These are phyloP conservation scores for Myotis planiceps DNA, from an alignment of 2,797 vertebrate species.

Conservation along the genomic window DNA sequence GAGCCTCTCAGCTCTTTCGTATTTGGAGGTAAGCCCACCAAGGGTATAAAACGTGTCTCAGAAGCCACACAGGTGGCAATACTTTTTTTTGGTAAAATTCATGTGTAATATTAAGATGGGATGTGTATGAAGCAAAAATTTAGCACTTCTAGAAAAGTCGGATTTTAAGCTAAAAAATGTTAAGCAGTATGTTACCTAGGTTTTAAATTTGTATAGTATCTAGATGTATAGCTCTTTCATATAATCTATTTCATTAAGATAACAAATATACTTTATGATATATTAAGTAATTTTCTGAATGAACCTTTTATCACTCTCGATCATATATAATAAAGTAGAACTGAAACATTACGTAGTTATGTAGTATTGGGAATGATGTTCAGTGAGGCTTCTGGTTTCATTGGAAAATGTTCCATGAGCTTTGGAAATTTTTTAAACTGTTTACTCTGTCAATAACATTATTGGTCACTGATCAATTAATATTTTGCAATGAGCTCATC, in stretches of 20 bases:
- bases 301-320: background rate
- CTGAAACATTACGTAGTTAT: background rate
- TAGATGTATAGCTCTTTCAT: background rate
- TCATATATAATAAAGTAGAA: background rate
- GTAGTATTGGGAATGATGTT: background rate
- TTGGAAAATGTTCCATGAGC: background rate
- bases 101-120: background rate
- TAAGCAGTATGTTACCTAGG: background rate
- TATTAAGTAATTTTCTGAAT: background rate
- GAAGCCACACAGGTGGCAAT: background rate
- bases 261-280: background rate
- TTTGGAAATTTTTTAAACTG: background rate
- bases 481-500: background rate
- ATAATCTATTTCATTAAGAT: background rate
- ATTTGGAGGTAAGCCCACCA: slow-evolving; percentile 92
- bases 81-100: background rate
- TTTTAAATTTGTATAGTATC: slow-evolving; percentile 4
- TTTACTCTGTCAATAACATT: background rate
- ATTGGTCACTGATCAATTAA: background rate
- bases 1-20: slow-evolving; percentile 94
- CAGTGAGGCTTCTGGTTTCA: background rate
- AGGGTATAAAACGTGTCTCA: background rate
- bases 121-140: slow-evolving; percentile 41
- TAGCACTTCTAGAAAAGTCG: background rate
- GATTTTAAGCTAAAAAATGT: background rate